phyloP scores from a whole-genome alignment of 2,113 vertebrate genomes.

The Pelecanus crispus region DNA sequence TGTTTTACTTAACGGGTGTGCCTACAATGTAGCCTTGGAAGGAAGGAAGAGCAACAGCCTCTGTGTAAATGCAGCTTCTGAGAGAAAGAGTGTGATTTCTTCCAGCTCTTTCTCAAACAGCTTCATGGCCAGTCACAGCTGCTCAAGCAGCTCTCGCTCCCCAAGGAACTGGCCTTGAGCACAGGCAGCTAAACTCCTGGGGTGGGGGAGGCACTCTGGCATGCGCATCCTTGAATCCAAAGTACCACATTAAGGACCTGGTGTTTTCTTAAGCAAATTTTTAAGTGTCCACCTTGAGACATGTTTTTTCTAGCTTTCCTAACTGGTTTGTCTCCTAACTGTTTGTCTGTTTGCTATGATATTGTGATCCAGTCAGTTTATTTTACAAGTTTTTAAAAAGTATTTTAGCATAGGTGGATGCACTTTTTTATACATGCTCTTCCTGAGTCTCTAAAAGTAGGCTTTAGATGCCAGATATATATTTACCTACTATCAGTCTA shows the following conservation, averaged over 20 bases:
- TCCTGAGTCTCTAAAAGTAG: background rate
- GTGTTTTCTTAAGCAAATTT: background rate
- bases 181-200: background rate
- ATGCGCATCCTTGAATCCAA: background rate
- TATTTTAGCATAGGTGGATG: background rate
- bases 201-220: background rate
- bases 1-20: background rate
- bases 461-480: background rate
- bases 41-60: background rate
- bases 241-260: background rate
- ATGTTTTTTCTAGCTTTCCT: background rate
- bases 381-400: background rate
- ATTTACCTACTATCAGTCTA: background rate
- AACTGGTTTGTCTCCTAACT: background rate
- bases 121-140: background rate
- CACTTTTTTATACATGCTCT: background rate
- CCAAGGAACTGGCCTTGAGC: background rate
- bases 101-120: background rate
- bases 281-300: background rate
- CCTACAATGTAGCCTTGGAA: background rate
- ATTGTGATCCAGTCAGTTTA: background rate
- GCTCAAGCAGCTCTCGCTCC: background rate
- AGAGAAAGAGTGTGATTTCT: background rate
- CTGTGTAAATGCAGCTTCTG: background rate
- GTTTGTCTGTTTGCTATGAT: background rate